Evolutionary conservation across 2,113 vertebrate genomes (phyloP), one percentile per base, ranked within the genome.

Genomic region (Corvus moneduloides): DNA sequence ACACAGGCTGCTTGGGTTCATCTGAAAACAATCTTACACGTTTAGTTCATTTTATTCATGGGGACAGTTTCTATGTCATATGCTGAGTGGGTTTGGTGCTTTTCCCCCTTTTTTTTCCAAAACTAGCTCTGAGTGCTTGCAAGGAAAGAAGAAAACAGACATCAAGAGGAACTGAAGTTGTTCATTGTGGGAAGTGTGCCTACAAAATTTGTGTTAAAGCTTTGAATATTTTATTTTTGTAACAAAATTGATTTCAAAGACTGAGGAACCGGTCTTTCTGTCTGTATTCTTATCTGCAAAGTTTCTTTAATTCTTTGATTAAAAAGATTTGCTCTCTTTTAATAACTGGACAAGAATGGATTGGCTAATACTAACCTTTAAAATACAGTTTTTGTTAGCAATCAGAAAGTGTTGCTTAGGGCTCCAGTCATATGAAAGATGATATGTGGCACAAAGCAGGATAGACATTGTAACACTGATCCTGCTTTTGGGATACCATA

Each of bases 41-140:
- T 78, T 92, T 72, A 49, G 49, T 84, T 81, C 35, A 15, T 71
- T 86, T 94, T 78, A 64, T 78, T 84, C 35, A 15, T 24, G 54
- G 49, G 41, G 67, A 94, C 3, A 8, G 22, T 72, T 89, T 88
- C 77, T 54, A 2, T 95, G 78, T 96, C 84, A 94, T 96, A 82
- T 95, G 92, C 75, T 95, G 85, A 90, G 93, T 95, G 76, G 90
- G 72, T 69, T 93, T 94, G 71, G 67, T 52, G 61, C 46, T 92
- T 92, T 90, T 11, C 51, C 30, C n/a, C 20, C 3, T 6, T 75
- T 83, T 82, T 82, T 51, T 84, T 10, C 80, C 84, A 77, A 71
- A 86, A 90, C 49, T 88, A 37, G 27, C 59, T 79, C 39, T 39
- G 30, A 85, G 19, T 80, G 41, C 27, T 90, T 74, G 76, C 39